Base-by-base conservation (phyloP, 1,140 invertebrate species). In the Hormaphis cornu region DNA sequence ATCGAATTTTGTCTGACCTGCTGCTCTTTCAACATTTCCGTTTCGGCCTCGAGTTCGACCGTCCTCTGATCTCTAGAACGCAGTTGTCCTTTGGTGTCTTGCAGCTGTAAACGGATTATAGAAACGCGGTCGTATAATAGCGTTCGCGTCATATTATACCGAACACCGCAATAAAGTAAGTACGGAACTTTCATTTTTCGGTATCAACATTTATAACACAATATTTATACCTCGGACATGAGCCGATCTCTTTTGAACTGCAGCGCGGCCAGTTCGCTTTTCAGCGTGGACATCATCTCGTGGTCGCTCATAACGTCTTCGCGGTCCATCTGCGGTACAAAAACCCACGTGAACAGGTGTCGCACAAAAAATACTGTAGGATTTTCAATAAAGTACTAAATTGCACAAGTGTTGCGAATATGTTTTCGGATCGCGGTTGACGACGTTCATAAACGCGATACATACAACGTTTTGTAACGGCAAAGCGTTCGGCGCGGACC, bases 171-270 rank as follows among this genome's bases (percentile, higher is more conserved):
- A 37, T 8, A 14, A 6, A 6, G 14, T 37, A 37, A 37, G 14
- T 37, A 8, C 35, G 14, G 6, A 37, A 37, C 14, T 37, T 37
- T 6, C 7, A 8, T 37, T 8, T 37, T 6, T 37, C 14, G 35
- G 37, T 40, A 40, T 7, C 7, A 8, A 8, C 14, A 8, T 40
- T 40, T 40, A 14, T 40, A 40, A 40, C 14, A 8, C 7, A 8
- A 14, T 8, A 40, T 8, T 40, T 40, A 40, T 79, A 89, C 84
- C 80, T 91, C 89, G 56, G 83, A 81, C 46, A 85, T 79, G n/a
- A 91, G 80, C 58, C 88, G 83, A 75, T 91, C 89, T 70, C 87
- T 82, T 78, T 90, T 91, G 76, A 89, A 90, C 73, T 89, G 87
- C 42, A 90, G 77, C 1, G 85, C 89, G 18, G 89, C 89, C 71